Evolutionary conservation across 2,888 invertebrate genomes (phyloP).

Genomic region (Hydrotaea diabolus): DNA sequence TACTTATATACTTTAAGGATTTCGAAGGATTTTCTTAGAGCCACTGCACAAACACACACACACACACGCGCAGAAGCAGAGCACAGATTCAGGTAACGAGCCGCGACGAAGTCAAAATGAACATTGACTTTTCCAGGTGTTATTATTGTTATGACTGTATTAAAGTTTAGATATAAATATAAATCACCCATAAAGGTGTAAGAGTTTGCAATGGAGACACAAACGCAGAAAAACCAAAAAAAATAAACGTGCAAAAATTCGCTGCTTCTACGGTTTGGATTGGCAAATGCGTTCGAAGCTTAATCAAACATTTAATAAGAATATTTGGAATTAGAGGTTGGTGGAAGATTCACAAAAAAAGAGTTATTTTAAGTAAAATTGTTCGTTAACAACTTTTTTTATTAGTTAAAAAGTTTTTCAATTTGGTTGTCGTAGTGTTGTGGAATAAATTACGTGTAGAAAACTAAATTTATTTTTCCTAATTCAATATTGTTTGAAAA

Average conservation of each 20-base stretch:
- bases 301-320: slow-evolving; percentile 22
- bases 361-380: background rate
- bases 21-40: slow-evolving; percentile 13
- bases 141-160: slow-evolving; percentile 34
- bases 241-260: background rate
- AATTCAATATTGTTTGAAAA: no score
- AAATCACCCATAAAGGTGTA: slow-evolving; percentile 30
- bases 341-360: background rate
- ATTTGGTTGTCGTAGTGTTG: no score
- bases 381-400: no score
- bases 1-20: slow-evolving; percentile 29
- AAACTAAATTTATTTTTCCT: no score
- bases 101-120: slow-evolving; percentile 8
- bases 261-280: background rate
- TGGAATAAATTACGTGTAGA: no score
- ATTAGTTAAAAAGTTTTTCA: no score
- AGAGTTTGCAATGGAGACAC: background rate
- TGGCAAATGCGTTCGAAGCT: background rate
- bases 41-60: background rate
- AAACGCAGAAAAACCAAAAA: no score
- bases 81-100: background rate
- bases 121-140: slow-evolving; percentile 41
- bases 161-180: slow-evolving; percentile 35
- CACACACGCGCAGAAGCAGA: background rate
- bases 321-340: no score